Conservation (phyloP, 2,797 vertebrate species). For the Cheirogaleus major region DNA sequence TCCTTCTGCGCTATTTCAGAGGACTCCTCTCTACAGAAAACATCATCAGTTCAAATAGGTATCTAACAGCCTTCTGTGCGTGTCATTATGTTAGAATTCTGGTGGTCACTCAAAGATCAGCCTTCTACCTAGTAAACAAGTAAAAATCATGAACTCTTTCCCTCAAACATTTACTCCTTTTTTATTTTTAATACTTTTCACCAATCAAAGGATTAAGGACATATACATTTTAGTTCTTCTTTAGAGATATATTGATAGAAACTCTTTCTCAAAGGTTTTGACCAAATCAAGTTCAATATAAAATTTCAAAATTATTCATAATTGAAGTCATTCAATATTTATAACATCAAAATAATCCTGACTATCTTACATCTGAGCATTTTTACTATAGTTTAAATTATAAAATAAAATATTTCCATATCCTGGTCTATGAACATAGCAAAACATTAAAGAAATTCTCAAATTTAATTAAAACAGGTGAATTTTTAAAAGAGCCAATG, state of each 20-base stretch:
- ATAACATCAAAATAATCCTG: constrained; percentile 14
- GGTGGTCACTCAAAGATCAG: not conserved
- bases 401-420: not conserved
- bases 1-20: not conserved
- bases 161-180: not conserved
- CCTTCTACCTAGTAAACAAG: not conserved
- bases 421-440: not conserved
- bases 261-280: not conserved
- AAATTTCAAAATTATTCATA: constrained; percentile 32
- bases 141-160: accelerated
- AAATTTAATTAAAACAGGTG: not conserved
- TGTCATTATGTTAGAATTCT: not conserved
- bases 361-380: not conserved
- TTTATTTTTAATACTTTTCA: not conserved
- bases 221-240: not conserved
- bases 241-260: not conserved
- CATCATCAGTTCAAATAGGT: not conserved
- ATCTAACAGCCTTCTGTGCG: too few relatives aligned
- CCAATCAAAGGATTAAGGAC: not conserved
- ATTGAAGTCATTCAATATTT: not conserved
- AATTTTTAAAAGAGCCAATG: not conserved
- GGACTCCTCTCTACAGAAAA: too few relatives aligned
- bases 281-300: not conserved
- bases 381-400: not conserved
- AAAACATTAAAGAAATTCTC: not conserved